Evolutionary conservation across 2,888 invertebrate genomes (phyloP), one percentile per base, ranked within the genome.

Genomic region (Heterodera filipjevi): DNA sequence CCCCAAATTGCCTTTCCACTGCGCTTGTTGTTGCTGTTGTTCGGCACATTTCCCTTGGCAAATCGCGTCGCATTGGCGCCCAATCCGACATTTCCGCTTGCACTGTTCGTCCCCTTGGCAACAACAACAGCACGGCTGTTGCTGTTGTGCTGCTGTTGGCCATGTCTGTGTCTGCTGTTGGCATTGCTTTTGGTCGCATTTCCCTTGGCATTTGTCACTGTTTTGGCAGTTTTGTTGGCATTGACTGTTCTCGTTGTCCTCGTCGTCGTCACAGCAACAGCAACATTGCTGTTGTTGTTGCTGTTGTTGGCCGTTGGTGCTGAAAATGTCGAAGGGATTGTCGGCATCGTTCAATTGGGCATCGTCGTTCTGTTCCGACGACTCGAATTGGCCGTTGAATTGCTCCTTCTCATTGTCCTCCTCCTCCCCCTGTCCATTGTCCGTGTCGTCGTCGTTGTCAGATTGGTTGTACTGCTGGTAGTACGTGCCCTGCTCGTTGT

Each of bases 371-470:
- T 77, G 39, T 22, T 79, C 59, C 46, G 35, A 39, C 30, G 68
- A 27, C 49, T 66, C 30, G 32, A 68, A 46, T 73, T 75, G 44
- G 66, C 75, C 75, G 46, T 75, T 64, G 68, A 75, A 75, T 64
- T 68, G 44, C 68, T 53, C 72, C 8, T 64, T 46, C 44, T 33
- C 35, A 33, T 35, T 22, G 14, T 59, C 44, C 3, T 33, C 30
- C 12, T 53, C 19, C 2, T 53, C 39, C 16, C 22, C 3, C 64
- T 59, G 39, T 22, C 35, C 71, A 33, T 82, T 71, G 73, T 77
- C 73, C n/a, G 81, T 77, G 35, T 80, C 59, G 5, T 77, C 73
- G 27, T 81, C 70, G 72, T 82, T 72, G 64, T 79, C 77, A 72
- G 35, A 66, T 22, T 79, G 39, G 49, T 76, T 76, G 33, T 33